Evolutionary conservation across 2,797 vertebrate genomes (phyloP).

Genomic region (Luscinia megarhynchos): DNA sequence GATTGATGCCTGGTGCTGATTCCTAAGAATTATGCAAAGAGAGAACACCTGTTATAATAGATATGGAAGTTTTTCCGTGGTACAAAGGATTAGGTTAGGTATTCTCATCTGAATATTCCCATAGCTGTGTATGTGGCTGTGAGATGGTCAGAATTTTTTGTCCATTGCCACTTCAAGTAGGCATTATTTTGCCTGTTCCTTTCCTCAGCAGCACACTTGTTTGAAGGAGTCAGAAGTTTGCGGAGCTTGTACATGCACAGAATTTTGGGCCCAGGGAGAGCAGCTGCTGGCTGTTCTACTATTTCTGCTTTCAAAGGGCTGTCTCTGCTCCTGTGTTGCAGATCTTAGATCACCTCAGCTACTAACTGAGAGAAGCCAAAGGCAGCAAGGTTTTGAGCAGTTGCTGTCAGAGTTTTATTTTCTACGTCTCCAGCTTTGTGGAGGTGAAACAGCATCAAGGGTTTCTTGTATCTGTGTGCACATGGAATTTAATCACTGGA

Average conservation of each 20-base stretch:
- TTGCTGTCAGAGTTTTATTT: background rate
- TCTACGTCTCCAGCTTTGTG: background rate
- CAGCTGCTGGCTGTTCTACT: background rate
- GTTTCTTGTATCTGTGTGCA: background rate
- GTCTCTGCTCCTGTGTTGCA: background rate
- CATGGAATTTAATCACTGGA: background rate
- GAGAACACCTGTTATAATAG: background rate
- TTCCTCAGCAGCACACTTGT: background rate
- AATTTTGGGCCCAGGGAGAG: background rate
- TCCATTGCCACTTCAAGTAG: background rate
- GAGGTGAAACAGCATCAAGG: background rate
- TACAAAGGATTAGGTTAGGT: background rate
- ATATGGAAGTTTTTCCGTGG: background rate
- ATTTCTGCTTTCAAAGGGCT: background rate
- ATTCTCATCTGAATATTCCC: background rate
- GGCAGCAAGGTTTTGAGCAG: background rate
- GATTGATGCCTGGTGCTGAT: constrained; percentile 11
- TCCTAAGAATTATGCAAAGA: background rate
- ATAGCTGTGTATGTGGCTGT: background rate
- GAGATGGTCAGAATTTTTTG: background rate
- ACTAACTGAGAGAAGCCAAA: background rate
- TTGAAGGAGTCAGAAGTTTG: background rate
- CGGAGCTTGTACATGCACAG: background rate
- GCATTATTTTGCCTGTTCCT: background rate
- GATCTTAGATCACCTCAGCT: background rate